These are phyloP conservation scores for Thoracochromis brauschi DNA, from an alignment of 2,113 vertebrate species.

Conservation along the genomic window DNA sequence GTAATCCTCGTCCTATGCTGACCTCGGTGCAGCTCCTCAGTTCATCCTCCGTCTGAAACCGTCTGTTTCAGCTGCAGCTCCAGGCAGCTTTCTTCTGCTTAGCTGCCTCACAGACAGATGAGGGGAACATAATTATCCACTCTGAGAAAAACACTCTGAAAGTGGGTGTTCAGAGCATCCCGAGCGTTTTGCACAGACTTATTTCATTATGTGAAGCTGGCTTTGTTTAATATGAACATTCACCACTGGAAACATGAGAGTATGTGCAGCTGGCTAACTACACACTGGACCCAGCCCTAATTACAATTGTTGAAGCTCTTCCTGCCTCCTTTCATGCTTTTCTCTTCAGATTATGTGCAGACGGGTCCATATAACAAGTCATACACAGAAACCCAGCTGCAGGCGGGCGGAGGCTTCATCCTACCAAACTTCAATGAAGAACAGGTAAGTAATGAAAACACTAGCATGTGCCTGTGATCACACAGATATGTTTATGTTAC, in stretches of 20 bases:
- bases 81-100: neutral
- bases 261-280: neutral
- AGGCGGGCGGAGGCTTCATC: conserved; percentile 88
- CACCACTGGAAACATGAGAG: neutral
- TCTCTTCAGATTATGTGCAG: conserved; percentile 76
- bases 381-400: conserved; percentile 84
- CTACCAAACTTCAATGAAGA: conserved; percentile 93
- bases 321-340: neutral
- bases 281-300: neutral
- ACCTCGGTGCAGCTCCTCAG: neutral
- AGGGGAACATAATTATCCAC: neutral
- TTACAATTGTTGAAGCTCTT: neutral
- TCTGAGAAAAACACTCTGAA: neutral
- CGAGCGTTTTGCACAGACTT: neutral
- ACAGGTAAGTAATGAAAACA: conserved; percentile 71
- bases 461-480: neutral
- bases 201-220: neutral
- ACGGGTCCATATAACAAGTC: conserved; percentile 83
- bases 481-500: neutral
- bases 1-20: neutral
- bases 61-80: neutral
- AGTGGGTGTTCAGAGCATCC: neutral
- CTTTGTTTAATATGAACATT: neutral
- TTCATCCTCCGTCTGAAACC: neutral
- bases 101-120: neutral